Evolutionary conservation across 2,888 invertebrate genomes (phyloP), one percentile per base, ranked within the genome.

Genomic region (Lasioglossum malachurum): DNA sequence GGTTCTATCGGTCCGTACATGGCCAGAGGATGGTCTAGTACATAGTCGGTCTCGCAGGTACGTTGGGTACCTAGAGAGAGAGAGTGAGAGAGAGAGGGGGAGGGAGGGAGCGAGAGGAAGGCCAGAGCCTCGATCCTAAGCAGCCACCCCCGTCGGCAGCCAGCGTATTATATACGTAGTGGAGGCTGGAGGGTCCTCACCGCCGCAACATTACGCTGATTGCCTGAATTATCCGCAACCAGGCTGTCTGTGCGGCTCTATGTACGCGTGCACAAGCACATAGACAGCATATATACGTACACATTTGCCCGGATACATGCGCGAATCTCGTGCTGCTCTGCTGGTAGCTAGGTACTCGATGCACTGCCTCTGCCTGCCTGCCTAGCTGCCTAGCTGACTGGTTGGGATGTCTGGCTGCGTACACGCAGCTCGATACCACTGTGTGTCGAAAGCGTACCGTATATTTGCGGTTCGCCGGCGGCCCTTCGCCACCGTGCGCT

Each of bases 171-270:
- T 88, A 90, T 89, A 92, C 86, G 89, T 87, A 89, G 88, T 86
- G 91, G 87, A 87, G 91, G 92, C 92, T 93, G 93, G 93, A 94
- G 95, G 94, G 93, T 94, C 93, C 94, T 94, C 94, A 94, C 91
- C 91, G 93, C 93, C 92, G 93, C 95, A 94, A 94, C 95, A 95
- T 95, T 95, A 95, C 94, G 94, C 94, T 95, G 95, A 95, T 95
- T 95, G 94, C 94, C 94, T 94, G 95, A 95, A 95, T 95, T 95
- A 95, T 95, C 94, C 94, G 93, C 93, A 94, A 94, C 94, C 94
- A 92, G 93, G 90, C 87, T 86, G 88, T 72, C 89, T 88, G 87
- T 87, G 57, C 87, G 73, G 64, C 73, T 80, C 84, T 87, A 88
- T 89, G 41, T 83, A 81, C 79, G 72, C 81, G 73, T 84, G 80